A percentile compares a stretch with the other conserved stretches of the same genome.
Conservation (phyloP, 2,888 invertebrate genomes). For the Drosophila putrida region DNA sequence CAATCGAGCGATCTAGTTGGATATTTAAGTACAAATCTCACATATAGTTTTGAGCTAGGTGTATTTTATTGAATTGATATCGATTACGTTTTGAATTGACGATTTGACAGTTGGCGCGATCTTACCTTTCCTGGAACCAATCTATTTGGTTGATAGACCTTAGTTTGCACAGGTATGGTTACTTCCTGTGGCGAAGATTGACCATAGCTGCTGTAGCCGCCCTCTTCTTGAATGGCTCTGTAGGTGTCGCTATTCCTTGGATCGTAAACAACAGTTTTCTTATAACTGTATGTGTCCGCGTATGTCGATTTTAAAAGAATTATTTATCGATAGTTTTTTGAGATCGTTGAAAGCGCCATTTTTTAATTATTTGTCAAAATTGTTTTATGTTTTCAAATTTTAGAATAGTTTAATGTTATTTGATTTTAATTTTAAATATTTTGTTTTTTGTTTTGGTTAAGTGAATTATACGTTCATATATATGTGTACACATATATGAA, state of each 20-base stretch:
- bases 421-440: constrained; percentile 38
- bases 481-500: constrained; percentile 54
- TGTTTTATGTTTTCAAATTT: constrained; percentile 64
- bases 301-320: constrained; percentile 43
- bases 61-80: constrained; percentile 26
- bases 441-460: constrained; percentile 61
- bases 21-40: constrained; percentile 54
- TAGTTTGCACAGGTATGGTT: constrained; percentile 90
- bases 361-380: constrained; percentile 48
- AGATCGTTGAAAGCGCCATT: constrained; percentile 70
- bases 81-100: constrained; percentile 50
- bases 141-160: constrained; percentile 89
- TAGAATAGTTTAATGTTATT: constrained; percentile 60
- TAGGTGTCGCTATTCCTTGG: constrained; percentile 95
- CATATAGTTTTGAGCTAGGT: constrained; percentile 43
- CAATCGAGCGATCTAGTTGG: constrained; percentile 55
- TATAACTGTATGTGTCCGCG: constrained; percentile 83
- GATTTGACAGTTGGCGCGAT: constrained; percentile 73
- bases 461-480: constrained; percentile 60
- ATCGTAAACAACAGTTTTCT: constrained; percentile 92
- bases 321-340: constrained; percentile 45
- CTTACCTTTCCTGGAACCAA: constrained; percentile 87
- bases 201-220: constrained; percentile 87
- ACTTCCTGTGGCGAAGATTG: constrained; percentile 90
- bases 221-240: constrained; percentile 93